Evolutionary conservation across 2,113 vertebrate species (phyloP).

Genomic region (Podocnemis expansa): DNA sequence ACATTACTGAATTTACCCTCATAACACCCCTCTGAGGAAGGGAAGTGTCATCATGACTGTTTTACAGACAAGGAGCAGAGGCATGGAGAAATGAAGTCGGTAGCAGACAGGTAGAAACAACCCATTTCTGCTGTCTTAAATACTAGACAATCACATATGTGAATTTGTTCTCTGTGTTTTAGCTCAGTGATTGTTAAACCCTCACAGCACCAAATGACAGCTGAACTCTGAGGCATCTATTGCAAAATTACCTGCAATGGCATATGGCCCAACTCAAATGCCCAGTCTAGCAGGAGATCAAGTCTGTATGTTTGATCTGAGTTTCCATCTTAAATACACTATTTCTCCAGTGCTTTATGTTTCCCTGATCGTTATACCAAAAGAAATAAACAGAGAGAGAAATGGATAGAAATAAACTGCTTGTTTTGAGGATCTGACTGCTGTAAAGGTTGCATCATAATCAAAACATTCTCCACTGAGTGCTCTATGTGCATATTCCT

Average conservation of each 20-base stretch:
- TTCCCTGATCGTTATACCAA: accelerated
- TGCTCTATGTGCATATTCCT: neutral
- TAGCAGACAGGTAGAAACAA: neutral
- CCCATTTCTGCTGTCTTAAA: neutral
- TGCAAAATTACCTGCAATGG: accelerated
- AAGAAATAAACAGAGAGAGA: neutral
- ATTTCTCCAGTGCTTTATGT: accelerated
- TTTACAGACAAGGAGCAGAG: accelerated
- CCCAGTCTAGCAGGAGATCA: neutral
- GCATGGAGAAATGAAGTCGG: neutral
- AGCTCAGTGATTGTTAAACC: accelerated
- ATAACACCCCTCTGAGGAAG: neutral
- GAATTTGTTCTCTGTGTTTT: accelerated
- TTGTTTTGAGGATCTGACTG: neutral
- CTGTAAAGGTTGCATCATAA: neutral
- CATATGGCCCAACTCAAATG: neutral
- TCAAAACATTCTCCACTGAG: neutral
- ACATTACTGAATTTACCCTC: neutral
- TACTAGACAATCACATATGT: accelerated
- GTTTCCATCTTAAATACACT: neutral
- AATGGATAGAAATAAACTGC: neutral
- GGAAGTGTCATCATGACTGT: neutral
- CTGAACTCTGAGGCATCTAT: neutral
- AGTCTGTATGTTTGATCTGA: neutral
- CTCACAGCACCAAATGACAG: neutral